Evolutionary conservation across 1,140 invertebrate species (phyloP), one percentile per base, ranked within the genome.

Genomic region (Rhopalosiphum padi): DNA sequence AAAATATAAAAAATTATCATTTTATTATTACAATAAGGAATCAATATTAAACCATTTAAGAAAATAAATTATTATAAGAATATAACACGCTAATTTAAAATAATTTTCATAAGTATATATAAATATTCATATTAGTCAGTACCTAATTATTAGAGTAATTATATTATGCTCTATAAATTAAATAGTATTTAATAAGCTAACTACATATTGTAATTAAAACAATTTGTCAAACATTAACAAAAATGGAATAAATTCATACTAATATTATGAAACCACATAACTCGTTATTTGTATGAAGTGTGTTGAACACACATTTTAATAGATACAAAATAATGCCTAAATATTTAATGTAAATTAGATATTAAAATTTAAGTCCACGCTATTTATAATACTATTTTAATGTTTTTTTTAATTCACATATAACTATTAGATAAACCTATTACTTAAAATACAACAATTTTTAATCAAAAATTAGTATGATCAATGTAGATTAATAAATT

Each of bases 241-340:
- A 77, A n/a, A 77, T 77, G n/a, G 30, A 77, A 77, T n/a, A n/a
- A 77, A 77, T 77, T 77, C n/a, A 77, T 77, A 77, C 18, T 77
- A 15, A 77, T 77, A 35, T n/a, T n/a, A 77, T 11, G 30, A 68
- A 68, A 68, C 11, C 30, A 68, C 18, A 77, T 15, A n/a, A n/a
- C 15, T 77, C 15, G 30, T 77, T 18, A 60, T 60, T 60, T 60
- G 11, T 60, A 30, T 30, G 15, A 30, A 60, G 55, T 30, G 55
- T 60, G 2, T 60, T 7, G 0, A 60, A 30, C 11, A 60, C 30
- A 60, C 9, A 60, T 30, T 60, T 30, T 60, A 60, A 60, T 60
- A 60, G 25, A 11, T 60, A 60, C 30, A 60, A 11, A 60, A 60
- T 15, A 60, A 60, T 60, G 55, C 15, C 15, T 77, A n/a, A 4